Conservation (phyloP, 2,797 vertebrate species). For the Hyperoplus immaculatus region DNA sequence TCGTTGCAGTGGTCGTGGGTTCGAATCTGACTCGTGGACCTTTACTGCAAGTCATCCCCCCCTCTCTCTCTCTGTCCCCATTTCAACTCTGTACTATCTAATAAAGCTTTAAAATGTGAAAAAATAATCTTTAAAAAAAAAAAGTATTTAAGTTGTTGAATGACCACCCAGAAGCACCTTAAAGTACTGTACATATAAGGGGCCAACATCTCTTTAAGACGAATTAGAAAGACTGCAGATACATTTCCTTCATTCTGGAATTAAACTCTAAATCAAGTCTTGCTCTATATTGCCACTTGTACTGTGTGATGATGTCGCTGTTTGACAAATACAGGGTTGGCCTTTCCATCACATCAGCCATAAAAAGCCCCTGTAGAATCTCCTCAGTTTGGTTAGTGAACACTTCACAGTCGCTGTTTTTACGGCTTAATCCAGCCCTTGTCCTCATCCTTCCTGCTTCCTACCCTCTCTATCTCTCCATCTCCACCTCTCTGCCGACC, state of each 20-base stretch:
- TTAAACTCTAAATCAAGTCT: background rate
- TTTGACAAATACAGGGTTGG: constrained; percentile 81
- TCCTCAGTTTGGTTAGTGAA: constrained; percentile 51
- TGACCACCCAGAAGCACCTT: background rate
- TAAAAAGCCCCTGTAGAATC: constrained; percentile 82
- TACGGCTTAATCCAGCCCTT: constrained; percentile 76
- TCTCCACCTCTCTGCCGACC: constrained; percentile 63
- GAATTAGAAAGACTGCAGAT: background rate
- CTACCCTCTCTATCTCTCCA: constrained; percentile 75
- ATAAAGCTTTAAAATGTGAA: no score
- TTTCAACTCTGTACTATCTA: no score
- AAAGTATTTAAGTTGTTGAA: no score
- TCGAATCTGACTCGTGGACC: no score
- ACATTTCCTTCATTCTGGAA: background rate
- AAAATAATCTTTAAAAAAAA: no score
- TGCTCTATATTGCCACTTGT: background rate
- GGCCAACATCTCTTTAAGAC: no score
- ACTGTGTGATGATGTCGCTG: background rate
- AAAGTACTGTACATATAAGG: background rate
- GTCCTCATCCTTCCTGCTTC: constrained; percentile 79
- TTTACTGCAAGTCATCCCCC: no score
- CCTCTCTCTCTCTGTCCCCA: no score
- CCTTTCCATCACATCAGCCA: constrained; percentile 86
- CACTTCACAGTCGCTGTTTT: constrained; percentile 74
- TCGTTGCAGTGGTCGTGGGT: no score